phyloP scores from a whole-genome alignment of 2,113 vertebrate genomes.

The Nematolebias whitei region DNA sequence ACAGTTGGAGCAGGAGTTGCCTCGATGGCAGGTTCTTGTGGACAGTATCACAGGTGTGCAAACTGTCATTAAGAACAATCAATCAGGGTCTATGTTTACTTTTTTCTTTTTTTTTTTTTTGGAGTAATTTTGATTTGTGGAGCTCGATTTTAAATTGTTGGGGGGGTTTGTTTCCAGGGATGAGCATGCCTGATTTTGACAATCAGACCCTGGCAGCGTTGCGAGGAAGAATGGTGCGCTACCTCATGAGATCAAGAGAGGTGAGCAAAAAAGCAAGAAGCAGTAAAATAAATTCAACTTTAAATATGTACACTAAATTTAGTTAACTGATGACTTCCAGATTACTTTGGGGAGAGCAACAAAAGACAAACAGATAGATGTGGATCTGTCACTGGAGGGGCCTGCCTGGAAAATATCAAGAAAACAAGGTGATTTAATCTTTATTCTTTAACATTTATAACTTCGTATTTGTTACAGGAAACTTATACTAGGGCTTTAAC shows the following conservation, averaged over 20 bases:
- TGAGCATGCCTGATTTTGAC: conserved; percentile 95
- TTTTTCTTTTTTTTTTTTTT: no score
- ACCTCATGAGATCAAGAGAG: conserved; percentile 95
- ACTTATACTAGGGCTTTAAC: no score
- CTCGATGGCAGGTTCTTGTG: conserved; percentile 94
- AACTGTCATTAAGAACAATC: background rate
- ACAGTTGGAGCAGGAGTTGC: conserved; percentile 93
- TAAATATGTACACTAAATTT: background rate
- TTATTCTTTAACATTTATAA: background rate
- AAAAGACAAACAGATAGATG: conserved; percentile 96
- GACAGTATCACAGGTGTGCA: conserved; percentile 92
- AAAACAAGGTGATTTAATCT: conserved; percentile 85
- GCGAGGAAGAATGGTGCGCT: conserved; percentile 93
- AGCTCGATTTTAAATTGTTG: background rate
- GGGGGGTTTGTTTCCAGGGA: conserved; percentile 76
- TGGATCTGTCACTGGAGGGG: conserved; percentile 92
- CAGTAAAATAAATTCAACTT: background rate
- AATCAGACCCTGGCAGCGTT: conserved; percentile 94
- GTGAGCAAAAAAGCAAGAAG: conserved; percentile 51
- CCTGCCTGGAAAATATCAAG: conserved; percentile 97
- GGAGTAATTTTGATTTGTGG: background rate
- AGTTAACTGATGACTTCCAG: conserved; percentile 64
- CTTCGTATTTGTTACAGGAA: background rate
- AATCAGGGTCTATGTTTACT: background rate
- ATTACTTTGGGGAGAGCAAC: conserved; percentile 94